Evolutionary conservation across 2,113 vertebrate species (phyloP), one percentile per base, ranked within the genome.

Genomic region (Spizaetus ornatus): DNA sequence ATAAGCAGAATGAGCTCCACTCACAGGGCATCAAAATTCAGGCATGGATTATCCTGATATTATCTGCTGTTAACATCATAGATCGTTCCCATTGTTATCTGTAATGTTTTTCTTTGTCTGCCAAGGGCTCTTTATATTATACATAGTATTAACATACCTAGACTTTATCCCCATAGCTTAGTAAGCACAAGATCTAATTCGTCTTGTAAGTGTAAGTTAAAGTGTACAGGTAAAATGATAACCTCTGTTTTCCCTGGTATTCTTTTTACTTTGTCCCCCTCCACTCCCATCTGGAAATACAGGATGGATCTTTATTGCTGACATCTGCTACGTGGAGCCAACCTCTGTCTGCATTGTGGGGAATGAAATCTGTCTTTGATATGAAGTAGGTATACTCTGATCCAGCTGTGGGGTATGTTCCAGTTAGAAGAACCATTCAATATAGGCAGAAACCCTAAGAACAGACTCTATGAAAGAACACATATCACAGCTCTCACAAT

Each of bases 331-430:
- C 99, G 0, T 99, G 99, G 99, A 99, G 99, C 97, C 99, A 99
- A 88, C 99, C 99, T 52, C 97, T 99, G 74, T 99, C 99, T 95
- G 99, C 99, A 6, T 98, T 99, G 84, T 99, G 99, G 99, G 99
- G 99, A 85, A 99, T 99, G 99, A 99, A 99, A 93, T 99, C 99
- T 27, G 99, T 99, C 92, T 99, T 99, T 98, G 99, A 99, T 97
- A 99, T 99, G 99, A 99, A 99, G 99, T 99, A 98, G 97, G 99
- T 98, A 84, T 82, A 71, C 34, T 61, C n/a, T 92, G 43, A 36
- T 82, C 62, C 45, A 62, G 21, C 16, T 72, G 56, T 36, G 43
- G 65, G 38, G 1, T 81, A 8, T 69, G 31, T 36, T 78, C 66
- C 58, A 50, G 6, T 73, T 65, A 67, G 23, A 65, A 71, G 55